A percentile compares a stretch with the other conserved stretches of the same genome.
These are phyloP conservation scores for Torymus tubicola DNA, from an alignment of 2,888 invertebrate species.

Conservation along the genomic window DNA sequence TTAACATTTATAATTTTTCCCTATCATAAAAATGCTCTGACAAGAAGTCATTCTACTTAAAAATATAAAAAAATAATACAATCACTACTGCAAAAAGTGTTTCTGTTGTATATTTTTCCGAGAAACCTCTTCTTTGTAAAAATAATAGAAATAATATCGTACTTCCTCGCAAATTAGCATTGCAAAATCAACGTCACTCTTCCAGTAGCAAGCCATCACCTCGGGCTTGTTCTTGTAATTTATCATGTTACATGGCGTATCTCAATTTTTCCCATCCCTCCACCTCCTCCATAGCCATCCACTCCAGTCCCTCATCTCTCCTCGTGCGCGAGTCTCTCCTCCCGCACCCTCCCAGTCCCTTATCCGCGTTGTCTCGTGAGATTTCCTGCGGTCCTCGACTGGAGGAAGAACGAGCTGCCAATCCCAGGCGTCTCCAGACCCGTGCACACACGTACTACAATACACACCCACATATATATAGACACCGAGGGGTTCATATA, in stretches of 20 bases:
- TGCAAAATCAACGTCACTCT: no score
- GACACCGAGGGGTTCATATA: background rate
- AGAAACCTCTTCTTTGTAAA: no score
- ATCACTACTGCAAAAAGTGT: no score
- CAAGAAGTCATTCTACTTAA: no score
- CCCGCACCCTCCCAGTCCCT: background rate
- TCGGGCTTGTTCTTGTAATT: background rate
- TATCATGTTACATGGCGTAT: constrained; percentile 1
- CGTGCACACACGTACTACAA: no score
- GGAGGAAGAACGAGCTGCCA: constrained; percentile 65
- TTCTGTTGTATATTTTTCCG: no score
- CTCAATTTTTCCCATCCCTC: background rate
- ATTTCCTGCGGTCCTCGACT: constrained; percentile 56
- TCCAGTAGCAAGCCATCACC: no score
- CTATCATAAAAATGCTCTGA: no score
- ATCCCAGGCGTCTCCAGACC: constrained; percentile 60
- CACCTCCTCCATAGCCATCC: background rate
- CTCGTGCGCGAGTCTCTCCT: background rate
- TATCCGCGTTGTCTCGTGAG: constrained; percentile 40
- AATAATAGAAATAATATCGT: no score
- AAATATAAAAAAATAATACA: no score
- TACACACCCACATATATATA: background rate
- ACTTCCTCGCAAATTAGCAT: no score
- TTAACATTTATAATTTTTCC: no score
- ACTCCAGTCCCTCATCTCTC: background rate